Base-by-base conservation (phyloP, 2,113 vertebrate genomes). In the Oxyura jamaicensis region DNA sequence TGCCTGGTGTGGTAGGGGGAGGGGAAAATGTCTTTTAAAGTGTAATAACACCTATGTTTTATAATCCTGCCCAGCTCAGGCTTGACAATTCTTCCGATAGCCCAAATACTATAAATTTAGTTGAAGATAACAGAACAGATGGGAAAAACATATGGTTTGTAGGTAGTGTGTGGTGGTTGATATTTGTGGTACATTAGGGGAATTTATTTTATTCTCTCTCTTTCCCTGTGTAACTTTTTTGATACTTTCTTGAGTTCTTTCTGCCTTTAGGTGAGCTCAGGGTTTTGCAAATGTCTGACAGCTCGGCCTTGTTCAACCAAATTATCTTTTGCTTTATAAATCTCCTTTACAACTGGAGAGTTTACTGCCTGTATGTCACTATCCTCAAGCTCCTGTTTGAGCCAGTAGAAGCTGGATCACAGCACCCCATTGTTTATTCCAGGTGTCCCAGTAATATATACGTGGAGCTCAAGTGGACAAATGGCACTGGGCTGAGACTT, bases 101-200 rank as follows among this genome's bases (percentile, higher is more conserved):
- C 97, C 98, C 97, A 98, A 98, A 98, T 98, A 98, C 97, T 98
- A 97, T 98, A 98, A 98, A 98, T 98, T 98, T 98, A 98, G 98
- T 98, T 96, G 94, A 98, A 73, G 98, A 98, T 98, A 98, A 97
- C 98, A 97, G 97, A 98, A 98, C 98, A 98, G 98, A 98, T 98
- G 98, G 98, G 95, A 97, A 98, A 98, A 98, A 97, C 98, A 98
- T 98, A 98, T 98, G 98, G 98, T 97, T 98, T 98, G 98, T 98
- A 98, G 98, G 98, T 98, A 98, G 98, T 98, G 97, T 98, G 97
- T 97, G 97, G 96, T 97, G 86, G 91, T 95, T 98, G 98, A 90
- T 98, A 98, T 98, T 98, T 98, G 98, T 95, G 86, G 97, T 97
- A 97, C 97, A 98, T 98, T 98, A 98, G 98, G 98, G 98, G 98